A percentile compares a stretch with the other conserved stretches of the same genome.
These are phyloP conservation scores for Venturia canescens DNA, from an alignment of 1,140 invertebrate genomes.

Conservation along the genomic window DNA sequence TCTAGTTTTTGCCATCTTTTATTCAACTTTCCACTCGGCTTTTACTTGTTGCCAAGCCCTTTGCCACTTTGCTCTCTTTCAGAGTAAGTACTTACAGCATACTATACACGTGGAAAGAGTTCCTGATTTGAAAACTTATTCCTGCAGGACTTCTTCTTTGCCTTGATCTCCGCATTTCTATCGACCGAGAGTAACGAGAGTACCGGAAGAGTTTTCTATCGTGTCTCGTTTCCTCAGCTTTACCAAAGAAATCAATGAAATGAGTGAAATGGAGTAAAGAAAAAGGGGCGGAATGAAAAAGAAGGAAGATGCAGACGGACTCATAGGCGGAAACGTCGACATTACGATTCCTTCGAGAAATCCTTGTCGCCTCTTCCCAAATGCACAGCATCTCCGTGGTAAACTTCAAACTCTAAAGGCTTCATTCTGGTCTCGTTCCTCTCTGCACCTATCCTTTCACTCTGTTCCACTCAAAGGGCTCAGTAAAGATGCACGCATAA, in stretches of 20 bases:
- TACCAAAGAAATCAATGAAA: conserved; percentile 8
- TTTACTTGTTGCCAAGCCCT: conserved; percentile 15
- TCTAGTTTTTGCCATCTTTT: background rate
- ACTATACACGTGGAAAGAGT: conserved; percentile 7
- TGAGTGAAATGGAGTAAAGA: background rate
- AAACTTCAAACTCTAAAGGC: background rate
- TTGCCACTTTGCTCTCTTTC: background rate
- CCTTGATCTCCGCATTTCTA: conserved; percentile 20
- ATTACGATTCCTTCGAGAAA: background rate
- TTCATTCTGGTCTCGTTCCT: background rate
- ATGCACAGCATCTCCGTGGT: background rate
- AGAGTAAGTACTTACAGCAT: background rate
- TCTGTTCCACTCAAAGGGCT: background rate
- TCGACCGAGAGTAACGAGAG: background rate
- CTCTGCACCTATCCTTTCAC: background rate
- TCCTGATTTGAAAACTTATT: conserved; percentile 31
- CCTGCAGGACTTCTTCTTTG: background rate
- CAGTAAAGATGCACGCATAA: background rate
- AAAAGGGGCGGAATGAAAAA: conserved; percentile 12
- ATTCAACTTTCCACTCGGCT: background rate
- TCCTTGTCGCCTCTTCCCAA: background rate
- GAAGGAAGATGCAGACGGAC: background rate
- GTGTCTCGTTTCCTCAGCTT: conserved; percentile 13
- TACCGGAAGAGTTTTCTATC: conserved; percentile 2
- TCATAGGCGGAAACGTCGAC: background rate